Percentiles rank a stretch among this genome's conserved stretches.
Conservation (phyloP, 2,113 vertebrate species). For the Ciconia maguari region DNA sequence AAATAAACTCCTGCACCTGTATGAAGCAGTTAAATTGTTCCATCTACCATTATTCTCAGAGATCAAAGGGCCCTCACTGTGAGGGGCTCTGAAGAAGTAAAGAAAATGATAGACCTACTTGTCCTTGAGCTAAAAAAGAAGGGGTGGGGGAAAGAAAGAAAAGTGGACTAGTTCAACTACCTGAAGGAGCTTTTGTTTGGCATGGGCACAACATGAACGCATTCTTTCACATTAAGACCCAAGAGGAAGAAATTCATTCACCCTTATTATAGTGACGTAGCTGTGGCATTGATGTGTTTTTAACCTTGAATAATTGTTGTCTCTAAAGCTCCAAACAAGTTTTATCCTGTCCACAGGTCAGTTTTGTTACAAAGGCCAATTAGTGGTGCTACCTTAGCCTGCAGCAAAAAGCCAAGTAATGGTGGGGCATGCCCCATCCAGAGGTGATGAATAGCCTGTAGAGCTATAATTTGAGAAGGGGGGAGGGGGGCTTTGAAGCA, state of each 20-base stretch:
- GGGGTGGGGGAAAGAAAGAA: constrained; percentile 17
- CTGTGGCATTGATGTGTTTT: constrained; percentile 81
- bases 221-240: constrained; percentile 78
- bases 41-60: constrained; percentile 74
- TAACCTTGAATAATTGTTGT: constrained; percentile 88
- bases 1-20: constrained; percentile 80
- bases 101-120: constrained; percentile 74
- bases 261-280: constrained; percentile 77
- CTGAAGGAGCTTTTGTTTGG: constrained; percentile 79
- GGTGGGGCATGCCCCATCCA: constrained; percentile 87
- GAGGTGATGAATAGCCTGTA: constrained; percentile 89
- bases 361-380: constrained; percentile 99
- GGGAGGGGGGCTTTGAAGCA: constrained; percentile 87
- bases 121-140: constrained; percentile 69
- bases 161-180: constrained; percentile 67
- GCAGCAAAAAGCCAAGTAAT: constrained; percentile 95
- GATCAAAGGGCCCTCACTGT: constrained; percentile 78
- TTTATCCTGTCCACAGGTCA: constrained; percentile 96
- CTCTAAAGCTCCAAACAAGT: constrained; percentile 89
- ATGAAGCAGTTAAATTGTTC: constrained; percentile 76
- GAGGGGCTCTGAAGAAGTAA: constrained; percentile 69
- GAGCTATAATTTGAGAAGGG: constrained; percentile 94
- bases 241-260: constrained; percentile 83
- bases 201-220: constrained; percentile 67
- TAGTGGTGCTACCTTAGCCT: constrained; percentile 98